Evolutionary conservation across 2,113 vertebrate genomes (phyloP).

Genomic region (Onychostruthus taczanowskii): DNA sequence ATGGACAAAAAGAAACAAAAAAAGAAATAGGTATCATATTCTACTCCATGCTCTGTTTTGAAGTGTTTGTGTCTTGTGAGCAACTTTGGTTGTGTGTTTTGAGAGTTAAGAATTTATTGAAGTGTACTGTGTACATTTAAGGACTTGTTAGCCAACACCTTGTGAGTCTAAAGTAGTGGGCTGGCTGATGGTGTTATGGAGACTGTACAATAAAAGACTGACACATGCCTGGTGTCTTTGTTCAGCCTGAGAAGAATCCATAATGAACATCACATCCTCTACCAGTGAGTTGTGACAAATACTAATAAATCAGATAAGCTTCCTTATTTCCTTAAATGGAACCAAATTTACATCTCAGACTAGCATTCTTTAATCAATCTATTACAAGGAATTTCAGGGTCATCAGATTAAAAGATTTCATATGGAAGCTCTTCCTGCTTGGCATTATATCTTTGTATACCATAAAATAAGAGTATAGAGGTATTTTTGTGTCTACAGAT

Average conservation of each 20-base stretch:
- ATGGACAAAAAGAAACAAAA: too few relatives aligned
- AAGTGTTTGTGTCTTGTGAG: background rate
- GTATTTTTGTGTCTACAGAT: background rate
- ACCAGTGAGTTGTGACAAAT: background rate
- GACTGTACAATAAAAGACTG: background rate
- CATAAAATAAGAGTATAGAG: background rate
- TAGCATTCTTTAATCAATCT: background rate
- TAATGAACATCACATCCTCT: fast-evolving
- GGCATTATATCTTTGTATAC: background rate
- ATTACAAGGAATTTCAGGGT: background rate
- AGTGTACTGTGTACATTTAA: background rate
- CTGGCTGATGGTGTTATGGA: background rate
- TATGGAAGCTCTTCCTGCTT: background rate
- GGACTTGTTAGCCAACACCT: background rate
- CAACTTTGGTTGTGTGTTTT: background rate
- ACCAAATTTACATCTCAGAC: background rate
- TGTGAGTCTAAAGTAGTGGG: background rate
- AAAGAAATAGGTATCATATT: fast-evolving
- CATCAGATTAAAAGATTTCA: background rate
- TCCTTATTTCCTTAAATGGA: background rate
- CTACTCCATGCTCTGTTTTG: background rate
- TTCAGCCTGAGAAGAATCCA: background rate
- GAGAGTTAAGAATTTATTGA: background rate
- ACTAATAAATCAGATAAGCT: background rate
- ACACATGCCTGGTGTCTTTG: background rate